Evolutionary conservation across 2,113 vertebrate genomes (phyloP), one percentile per base, ranked within the genome.

Genomic region (Pseudopipra pipra): DNA sequence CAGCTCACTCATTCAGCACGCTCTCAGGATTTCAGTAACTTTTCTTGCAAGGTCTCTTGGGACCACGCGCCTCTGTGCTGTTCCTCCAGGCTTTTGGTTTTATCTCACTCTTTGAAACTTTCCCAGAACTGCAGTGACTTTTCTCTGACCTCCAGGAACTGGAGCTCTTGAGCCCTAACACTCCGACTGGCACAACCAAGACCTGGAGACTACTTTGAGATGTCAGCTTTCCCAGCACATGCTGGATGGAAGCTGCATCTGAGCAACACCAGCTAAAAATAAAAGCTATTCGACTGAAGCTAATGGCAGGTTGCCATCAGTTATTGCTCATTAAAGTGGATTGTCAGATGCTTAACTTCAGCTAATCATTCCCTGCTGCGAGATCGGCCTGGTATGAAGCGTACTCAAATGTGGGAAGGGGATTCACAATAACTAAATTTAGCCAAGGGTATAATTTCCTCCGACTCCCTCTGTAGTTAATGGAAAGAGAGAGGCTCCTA

Each of bases 261-360:
- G 95, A 97, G 90, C 91, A 83, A 85, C 82, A 78, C 85, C 86
- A 93, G 62, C 95, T 81, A 72, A 96, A 98, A 97, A 97, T 98
- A 98, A 97, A 95, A 95, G 49, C 90, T 95, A 66, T 87, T 95
- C 96, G 96, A 75, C 74, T 84, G 92, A 83, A 93, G 49, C 93
- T 90, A 67, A 79, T 95, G 90, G 93, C 87, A 7, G 76, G 72
- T 93, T 96, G 96, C 96, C 96, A 95, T 71, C 30, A 93, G 76
- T 96, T 96, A 94, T 93, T 96, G 86, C 96, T 97, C 90, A 93
- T 97, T 96, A 95, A 96, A 96, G 89, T 75, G 92, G 96, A 96
- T 90, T 96, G 93, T 94, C 95, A 96, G 93, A 95, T 96, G 93
- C 96, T 96, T 87, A 89, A 92, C 93, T 96, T 95, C 67, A 83